These are phyloP conservation scores for Tanytarsus gracilentus DNA, from an alignment of 2,888 invertebrate genomes.

Conservation along the genomic window DNA sequence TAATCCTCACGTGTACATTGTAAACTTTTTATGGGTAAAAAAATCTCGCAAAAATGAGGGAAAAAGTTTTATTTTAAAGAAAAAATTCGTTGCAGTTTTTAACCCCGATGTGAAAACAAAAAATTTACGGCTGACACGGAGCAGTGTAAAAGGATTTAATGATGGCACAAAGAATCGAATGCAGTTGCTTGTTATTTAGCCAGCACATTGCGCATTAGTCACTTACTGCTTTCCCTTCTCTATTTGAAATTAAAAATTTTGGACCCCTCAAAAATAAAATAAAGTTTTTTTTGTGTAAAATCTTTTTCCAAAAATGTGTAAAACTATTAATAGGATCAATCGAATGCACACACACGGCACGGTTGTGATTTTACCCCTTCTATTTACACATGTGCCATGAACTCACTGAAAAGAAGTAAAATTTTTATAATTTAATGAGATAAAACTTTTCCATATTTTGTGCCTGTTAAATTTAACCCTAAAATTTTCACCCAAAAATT, in stretches of 20 bases:
- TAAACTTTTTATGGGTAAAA: slow-evolving; percentile 5
- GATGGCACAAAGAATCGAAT: slow-evolving; percentile 19
- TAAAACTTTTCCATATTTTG: slow-evolving; percentile 6
- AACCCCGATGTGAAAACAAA: background rate
- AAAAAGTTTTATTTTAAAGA: slow-evolving; percentile 3
- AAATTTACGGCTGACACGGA: background rate
- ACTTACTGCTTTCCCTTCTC: slow-evolving; percentile 13
- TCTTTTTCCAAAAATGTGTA: slow-evolving; percentile 25
- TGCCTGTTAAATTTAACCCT: slow-evolving; percentile 14
- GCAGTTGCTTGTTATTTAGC: slow-evolving; percentile 5
- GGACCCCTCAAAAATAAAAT: background rate
- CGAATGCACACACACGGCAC: background rate
- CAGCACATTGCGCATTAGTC: slow-evolving; percentile 15
- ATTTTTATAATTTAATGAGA: slow-evolving; percentile 17
- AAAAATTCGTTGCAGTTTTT: slow-evolving; percentile 7
- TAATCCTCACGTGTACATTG: background rate
- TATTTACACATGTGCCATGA: slow-evolving; percentile 15
- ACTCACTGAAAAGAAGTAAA: background rate
- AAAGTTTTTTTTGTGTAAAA: background rate
- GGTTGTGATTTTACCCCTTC: slow-evolving; percentile 16
- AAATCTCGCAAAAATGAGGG: background rate
- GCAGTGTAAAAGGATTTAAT: slow-evolving; percentile 26
- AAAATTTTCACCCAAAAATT: slow-evolving; percentile 12
- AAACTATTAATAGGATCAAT: slow-evolving; percentile 24
- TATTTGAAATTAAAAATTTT: background rate